Conservation (phyloP, 2,888 invertebrate genomes). For the Lamellibrachia columna region DNA sequence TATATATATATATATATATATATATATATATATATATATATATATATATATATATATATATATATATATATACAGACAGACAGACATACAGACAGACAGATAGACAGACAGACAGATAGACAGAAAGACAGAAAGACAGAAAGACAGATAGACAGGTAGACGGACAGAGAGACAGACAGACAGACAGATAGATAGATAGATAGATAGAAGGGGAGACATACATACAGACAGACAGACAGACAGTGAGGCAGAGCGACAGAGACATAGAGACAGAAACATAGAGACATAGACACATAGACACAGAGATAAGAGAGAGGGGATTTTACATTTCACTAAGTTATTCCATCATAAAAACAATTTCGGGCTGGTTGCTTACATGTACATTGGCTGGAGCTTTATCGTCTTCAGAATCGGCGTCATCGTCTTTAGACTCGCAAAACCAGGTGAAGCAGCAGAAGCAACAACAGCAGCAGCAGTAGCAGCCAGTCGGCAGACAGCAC, state of each 20-base stretch:
- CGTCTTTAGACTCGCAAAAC: too few relatives aligned
- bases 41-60: too few relatives aligned
- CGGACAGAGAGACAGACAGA: not conserved
- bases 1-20: too few relatives aligned
- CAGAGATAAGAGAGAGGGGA: not conserved
- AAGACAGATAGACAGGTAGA: not conserved
- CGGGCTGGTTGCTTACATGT: too few relatives aligned
- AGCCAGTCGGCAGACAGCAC: too few relatives aligned
- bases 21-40: too few relatives aligned
- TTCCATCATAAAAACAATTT: too few relatives aligned
- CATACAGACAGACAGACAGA: not conserved
- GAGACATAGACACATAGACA: not conserved
- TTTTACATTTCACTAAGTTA: too few relatives aligned
- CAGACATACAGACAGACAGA: not conserved
- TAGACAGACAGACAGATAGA: not conserved
- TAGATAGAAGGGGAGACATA: not conserved
- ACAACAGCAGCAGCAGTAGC: too few relatives aligned
- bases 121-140: not conserved
- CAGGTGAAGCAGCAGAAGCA: too few relatives aligned
- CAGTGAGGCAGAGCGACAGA: not conserved
- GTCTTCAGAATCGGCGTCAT: too few relatives aligned
- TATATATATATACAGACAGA: not conserved
- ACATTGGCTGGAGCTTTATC: too few relatives aligned
- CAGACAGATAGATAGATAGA: not conserved
- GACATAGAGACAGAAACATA: not conserved